Percentiles rank a stretch among this genome's conserved stretches.
phyloP scores from a whole-genome alignment of 2,888 invertebrate genomes.

The Plutella xylostella region DNA sequence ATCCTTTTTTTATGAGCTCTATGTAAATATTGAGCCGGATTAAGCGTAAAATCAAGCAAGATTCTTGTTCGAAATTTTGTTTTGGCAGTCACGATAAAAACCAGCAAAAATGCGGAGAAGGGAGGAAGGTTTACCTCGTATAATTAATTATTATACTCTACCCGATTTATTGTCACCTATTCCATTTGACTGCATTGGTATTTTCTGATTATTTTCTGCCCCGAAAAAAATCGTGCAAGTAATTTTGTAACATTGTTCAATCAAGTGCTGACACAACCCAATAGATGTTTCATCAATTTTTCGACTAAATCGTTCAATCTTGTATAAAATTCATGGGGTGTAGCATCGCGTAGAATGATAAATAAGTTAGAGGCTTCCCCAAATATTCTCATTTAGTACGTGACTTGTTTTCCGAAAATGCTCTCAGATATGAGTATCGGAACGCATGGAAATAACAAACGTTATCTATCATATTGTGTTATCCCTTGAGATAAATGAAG shows the following conservation, averaged over 20 bases:
- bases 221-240: constrained; percentile 6
- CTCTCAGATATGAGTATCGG: constrained; percentile 57
- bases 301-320: constrained; percentile 68
- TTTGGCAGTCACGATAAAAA: no score
- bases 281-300: constrained; percentile 67
- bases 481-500: constrained; percentile 25
- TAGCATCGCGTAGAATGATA: constrained; percentile 65
- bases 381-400: constrained; percentile 71
- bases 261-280: constrained; percentile 55
- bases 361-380: constrained; percentile 65
- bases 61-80: no score
- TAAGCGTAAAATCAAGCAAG: no score
- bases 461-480: constrained; percentile 56
- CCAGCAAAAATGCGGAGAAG: no score
- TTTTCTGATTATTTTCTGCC: background rate
- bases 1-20: no score
- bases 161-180: no score
- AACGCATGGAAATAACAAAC: constrained; percentile 42
- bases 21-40: no score
- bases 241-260: constrained; percentile 38
- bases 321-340: constrained; percentile 69
- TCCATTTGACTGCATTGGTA: background rate
- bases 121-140: no score
- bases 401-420: constrained; percentile 65
- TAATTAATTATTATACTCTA: no score